Base-by-base conservation (phyloP, 2,888 invertebrate species). In the Augochlorella aurata region DNA sequence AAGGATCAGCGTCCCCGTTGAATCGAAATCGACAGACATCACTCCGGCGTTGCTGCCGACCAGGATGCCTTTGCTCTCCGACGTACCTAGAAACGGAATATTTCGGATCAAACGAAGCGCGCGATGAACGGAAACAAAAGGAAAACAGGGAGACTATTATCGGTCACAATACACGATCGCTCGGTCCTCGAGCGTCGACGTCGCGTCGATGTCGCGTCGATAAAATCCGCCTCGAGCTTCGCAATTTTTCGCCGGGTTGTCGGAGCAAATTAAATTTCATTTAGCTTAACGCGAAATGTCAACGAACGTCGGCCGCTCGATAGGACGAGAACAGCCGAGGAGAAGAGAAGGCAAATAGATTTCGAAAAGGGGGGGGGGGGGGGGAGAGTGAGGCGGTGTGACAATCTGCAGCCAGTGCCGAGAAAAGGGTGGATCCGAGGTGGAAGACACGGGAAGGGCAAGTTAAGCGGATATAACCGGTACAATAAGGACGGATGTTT, bases 11-110 rank as follows among this genome's bases (percentile, higher is more conserved):
- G 96, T 95, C 74, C 98, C 98, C 78, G 98, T 98, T 61, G 97
- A 95, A 94, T 99, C 99, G 94, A 99, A 99, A 93, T 99, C 99
- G 80, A 99, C 96, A 0, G 98, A 98, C 96, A 98, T 99, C 38
- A 99, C 97, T 70, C 97, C 98, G 29, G 98, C 98, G 94, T 99
- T 99, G 91, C 98, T 98, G 10, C 99, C 99, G 44, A 97, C 96
- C 82, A 99, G 95, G 67, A 96, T 95, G 44, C 97, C 98, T 93
- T 96, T 96, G 88, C 95, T 95, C 91, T 97, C 97, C 84, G 95
- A 95, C 67, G 95, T 93, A 92, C 96, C 97, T 96, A 94, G 38
- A 85, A 92, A 93, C 87, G 72, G 79, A 84, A 79, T 68, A 45
- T 66, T 68, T 8, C 45, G 21, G 38, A 54, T 54, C n/a, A 47